Conservation (phyloP, 2,113 vertebrate genomes). For the Poeciliopsis occidentalis region DNA sequence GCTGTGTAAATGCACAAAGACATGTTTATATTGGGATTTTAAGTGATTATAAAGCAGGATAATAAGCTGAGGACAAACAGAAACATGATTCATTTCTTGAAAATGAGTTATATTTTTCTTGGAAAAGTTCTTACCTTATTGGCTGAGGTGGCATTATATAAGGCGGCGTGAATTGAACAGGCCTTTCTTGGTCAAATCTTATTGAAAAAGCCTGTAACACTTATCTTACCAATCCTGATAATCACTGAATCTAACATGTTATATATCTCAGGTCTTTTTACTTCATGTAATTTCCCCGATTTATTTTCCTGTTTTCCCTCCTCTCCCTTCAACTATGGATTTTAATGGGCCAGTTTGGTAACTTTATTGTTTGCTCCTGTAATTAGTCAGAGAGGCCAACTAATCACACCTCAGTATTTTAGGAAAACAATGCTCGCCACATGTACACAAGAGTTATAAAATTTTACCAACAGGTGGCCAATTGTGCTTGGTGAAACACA, state of each 20-base stretch:
- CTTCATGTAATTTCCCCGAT: background rate
- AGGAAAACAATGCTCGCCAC: constrained; percentile 32
- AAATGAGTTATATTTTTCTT: background rate
- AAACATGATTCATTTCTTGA: background rate
- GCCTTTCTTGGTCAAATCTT: background rate
- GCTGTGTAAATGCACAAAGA: background rate
- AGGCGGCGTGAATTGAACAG: constrained; percentile 37
- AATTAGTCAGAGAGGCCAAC: constrained; percentile 46
- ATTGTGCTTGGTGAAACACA: background rate
- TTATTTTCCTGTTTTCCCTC: background rate
- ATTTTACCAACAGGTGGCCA: constrained; percentile 40
- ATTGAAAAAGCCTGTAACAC: background rate
- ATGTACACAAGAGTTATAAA: constrained; percentile 35
- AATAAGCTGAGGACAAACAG: background rate
- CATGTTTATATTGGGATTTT: background rate
- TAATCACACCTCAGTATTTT: constrained; percentile 34
- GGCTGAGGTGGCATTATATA: constrained; percentile 36
- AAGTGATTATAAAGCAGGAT: background rate
- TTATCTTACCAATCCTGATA: background rate
- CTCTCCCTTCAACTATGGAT: background rate
- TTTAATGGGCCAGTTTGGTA: constrained; percentile 58
- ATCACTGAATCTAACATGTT: background rate
- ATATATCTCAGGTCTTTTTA: background rate
- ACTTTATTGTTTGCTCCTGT: constrained; percentile 64
- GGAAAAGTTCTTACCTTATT: background rate